These are phyloP conservation scores for Chaitophorus viminalis DNA, from an alignment of 2,888 invertebrate species.

Conservation along the genomic window DNA sequence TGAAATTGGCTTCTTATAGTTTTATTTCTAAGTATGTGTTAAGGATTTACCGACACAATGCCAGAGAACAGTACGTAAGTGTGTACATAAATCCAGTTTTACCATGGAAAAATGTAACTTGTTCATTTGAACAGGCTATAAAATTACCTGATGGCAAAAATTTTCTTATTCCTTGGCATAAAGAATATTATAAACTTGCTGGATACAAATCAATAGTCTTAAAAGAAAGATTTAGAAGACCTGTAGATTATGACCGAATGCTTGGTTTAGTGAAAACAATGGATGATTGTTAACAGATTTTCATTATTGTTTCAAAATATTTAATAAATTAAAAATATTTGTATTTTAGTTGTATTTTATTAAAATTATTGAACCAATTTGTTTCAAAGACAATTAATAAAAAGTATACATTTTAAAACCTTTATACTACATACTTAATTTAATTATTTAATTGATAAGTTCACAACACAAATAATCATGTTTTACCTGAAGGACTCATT, in stretches of 20 bases:
- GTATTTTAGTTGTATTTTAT: no score
- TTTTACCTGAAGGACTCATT: no score
- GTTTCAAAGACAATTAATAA: no score
- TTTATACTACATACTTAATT: no score
- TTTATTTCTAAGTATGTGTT: conserved; percentile 57
- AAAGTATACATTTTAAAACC: no score
- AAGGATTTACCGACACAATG: conserved; percentile 47
- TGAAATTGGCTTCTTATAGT: conserved; percentile 38
- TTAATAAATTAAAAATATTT: neutral
- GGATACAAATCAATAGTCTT: conserved; percentile 49
- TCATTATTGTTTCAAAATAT: neutral
- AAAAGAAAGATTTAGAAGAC: conserved; percentile 52
- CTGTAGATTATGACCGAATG: conserved; percentile 55
- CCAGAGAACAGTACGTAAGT: conserved; percentile 21
- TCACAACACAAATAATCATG: no score
- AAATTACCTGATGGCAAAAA: conserved; percentile 45
- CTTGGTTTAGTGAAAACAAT: neutral
- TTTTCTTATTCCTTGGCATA: conserved; percentile 44
- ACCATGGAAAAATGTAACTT: conserved; percentile 49
- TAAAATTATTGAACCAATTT: no score
- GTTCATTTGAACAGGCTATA: conserved; percentile 8
- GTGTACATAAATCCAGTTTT: conserved; percentile 47
- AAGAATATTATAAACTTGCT: conserved; percentile 47
- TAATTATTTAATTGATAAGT: no score
- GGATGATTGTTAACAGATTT: neutral